phyloP scores from a whole-genome alignment of 2,888 invertebrate species.

The Acronicta aceris region DNA sequence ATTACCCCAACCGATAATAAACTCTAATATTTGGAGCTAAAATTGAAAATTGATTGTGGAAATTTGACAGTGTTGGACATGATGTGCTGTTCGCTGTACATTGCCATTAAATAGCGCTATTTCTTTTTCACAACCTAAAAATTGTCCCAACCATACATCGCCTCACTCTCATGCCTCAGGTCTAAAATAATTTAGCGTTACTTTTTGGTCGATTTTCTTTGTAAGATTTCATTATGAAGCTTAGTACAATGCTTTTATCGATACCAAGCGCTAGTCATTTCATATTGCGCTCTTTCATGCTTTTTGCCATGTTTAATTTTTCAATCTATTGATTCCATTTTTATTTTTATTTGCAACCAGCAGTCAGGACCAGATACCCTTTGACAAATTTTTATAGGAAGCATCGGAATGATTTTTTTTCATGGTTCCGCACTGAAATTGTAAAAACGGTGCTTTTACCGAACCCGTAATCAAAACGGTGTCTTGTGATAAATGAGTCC shows the following conservation, averaged over 20 bases:
- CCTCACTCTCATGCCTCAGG: too few relatives aligned
- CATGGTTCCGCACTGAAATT: not conserved
- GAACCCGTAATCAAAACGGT: not conserved
- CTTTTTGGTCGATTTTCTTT: constrained; percentile 6
- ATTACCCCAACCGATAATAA: too few relatives aligned
- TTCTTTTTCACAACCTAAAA: too few relatives aligned
- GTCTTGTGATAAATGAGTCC: not conserved
- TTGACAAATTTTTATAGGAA: constrained; percentile 10
- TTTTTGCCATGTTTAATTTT: constrained; percentile 2
- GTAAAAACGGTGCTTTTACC: not conserved
- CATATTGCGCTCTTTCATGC: constrained; percentile 7
- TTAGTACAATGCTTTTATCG: constrained; percentile 1
- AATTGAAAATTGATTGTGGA: too few relatives aligned
- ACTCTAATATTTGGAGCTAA: too few relatives aligned
- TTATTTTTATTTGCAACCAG: constrained; percentile 3
- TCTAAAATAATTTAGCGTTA: constrained; percentile 7
- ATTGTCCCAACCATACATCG: too few relatives aligned
- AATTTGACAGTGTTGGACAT: too few relatives aligned
- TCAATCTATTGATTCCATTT: not conserved
- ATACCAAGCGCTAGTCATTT: constrained; percentile 6
- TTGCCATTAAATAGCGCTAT: too few relatives aligned
- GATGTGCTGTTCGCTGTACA: too few relatives aligned
- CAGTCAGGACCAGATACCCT: not conserved
- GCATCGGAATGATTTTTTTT: constrained; percentile 9
- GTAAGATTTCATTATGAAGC: constrained; percentile 1